These are phyloP conservation scores for Hippoglossus hippoglossus DNA, from an alignment of 2,797 vertebrate species.

Conservation along the genomic window DNA sequence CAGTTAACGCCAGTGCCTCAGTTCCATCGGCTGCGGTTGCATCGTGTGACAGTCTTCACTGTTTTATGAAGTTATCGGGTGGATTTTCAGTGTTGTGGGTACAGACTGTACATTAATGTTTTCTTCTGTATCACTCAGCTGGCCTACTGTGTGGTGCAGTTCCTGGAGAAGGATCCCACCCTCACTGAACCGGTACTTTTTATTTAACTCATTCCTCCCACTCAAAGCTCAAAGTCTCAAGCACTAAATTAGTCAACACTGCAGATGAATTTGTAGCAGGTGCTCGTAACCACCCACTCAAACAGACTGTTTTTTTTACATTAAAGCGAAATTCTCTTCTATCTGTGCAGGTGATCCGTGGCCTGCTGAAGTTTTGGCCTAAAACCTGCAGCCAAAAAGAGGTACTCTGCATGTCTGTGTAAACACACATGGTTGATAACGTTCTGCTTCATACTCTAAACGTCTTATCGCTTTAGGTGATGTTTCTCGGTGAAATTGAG, in stretches of 20 bases:
- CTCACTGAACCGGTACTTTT: constrained; percentile 93
- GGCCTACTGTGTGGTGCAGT: constrained; percentile 99
- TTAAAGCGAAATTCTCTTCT: constrained; percentile 28
- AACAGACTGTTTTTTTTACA: constrained; percentile 3
- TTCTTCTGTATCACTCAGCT: constrained; percentile 85
- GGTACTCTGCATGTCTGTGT: constrained; percentile 74
- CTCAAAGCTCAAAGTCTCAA: constrained; percentile 41
- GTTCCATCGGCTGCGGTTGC: too few relatives aligned
- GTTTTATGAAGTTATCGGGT: not conserved
- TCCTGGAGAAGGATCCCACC: constrained; percentile 97
- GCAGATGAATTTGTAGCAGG: constrained; percentile 36
- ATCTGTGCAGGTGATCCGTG: constrained; percentile 92
- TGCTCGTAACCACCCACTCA: constrained; percentile 48
- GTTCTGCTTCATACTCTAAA: not conserved
- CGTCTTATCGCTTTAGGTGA: constrained; percentile 85
- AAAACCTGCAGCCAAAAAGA: constrained; percentile 99
- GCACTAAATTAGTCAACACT: constrained; percentile 55
- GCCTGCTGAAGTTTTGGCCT: constrained; percentile 98
- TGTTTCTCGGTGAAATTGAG: constrained; percentile 98
- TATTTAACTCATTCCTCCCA: constrained; percentile 37
- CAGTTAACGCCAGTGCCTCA: too few relatives aligned
- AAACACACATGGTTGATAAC: not conserved
- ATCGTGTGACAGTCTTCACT: not conserved
- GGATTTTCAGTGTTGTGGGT: constrained; percentile 5
- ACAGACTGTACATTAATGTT: constrained; percentile 8